Evolutionary conservation across 92 coral and sea anemone species (phyloP).

Genomic region (Diadumene lineata): DNA sequence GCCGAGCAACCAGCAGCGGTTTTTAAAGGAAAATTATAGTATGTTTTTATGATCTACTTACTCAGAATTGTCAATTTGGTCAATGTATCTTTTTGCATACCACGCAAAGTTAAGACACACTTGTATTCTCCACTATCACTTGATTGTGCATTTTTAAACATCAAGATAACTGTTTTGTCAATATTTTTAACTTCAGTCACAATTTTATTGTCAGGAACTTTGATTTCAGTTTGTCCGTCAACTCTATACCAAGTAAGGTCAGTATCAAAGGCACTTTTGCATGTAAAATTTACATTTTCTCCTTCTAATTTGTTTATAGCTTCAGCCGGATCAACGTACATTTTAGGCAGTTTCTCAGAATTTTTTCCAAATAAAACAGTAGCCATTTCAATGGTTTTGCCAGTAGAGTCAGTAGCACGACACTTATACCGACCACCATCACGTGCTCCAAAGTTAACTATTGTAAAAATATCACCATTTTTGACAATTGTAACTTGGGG

Average conservation of each 20-base stretch:
- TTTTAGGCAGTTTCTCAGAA: background rate
- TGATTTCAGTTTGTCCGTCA: background rate
- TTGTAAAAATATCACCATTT: constrained; percentile 29
- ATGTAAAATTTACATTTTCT: constrained; percentile 1
- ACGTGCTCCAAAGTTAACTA: constrained; percentile 1
- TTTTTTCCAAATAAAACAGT: background rate
- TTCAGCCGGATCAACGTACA: background rate
- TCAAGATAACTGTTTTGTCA: background rate
- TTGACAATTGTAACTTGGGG: background rate
- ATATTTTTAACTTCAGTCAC: background rate
- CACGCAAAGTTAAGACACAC: background rate
- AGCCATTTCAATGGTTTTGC: constrained; percentile 21
- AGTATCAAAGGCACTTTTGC: background rate
- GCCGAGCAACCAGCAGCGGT: too few relatives aligned
- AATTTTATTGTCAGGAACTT: background rate
- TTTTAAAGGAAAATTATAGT: too few relatives aligned
- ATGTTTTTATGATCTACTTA: too few relatives aligned
- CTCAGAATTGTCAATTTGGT: constrained; percentile 1
- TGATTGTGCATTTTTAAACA: constrained; percentile 14
- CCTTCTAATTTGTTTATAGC: background rate
- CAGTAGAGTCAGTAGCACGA: constrained; percentile 21
- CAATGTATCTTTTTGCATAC: background rate
- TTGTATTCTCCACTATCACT: constrained; percentile 6
- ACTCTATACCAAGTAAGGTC: constrained; percentile 15
- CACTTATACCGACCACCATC: constrained; percentile 48